phyloP scores from a whole-genome alignment of 1,140 invertebrate species.

The Sipha flava region DNA sequence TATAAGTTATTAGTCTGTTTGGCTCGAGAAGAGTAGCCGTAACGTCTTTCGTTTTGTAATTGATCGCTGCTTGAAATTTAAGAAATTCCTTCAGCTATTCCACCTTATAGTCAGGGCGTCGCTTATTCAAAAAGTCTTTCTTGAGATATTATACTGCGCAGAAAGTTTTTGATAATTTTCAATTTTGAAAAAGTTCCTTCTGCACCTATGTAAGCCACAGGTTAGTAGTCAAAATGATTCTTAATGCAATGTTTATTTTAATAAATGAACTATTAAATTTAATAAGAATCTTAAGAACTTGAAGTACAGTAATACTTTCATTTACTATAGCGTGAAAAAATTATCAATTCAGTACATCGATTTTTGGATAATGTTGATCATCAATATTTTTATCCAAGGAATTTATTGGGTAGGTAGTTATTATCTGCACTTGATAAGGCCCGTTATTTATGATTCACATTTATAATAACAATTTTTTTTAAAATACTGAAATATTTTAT shows the following conservation, averaged over 20 bases:
- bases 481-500: no score
- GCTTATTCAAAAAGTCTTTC: neutral
- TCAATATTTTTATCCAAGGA: no score
- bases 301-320: neutral
- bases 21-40: conserved; percentile 47
- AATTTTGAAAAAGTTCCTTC: neutral
- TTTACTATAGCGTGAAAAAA: neutral
- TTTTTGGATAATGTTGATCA: no score
- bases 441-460: no score
- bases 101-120: neutral
- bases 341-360: neutral
- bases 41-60: conserved; percentile 59
- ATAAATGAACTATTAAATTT: neutral
- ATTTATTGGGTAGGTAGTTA: no score
- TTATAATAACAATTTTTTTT: no score
- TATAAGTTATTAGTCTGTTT: no score
- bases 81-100: conserved; percentile 45
- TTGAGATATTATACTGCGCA: neutral
- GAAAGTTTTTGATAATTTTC: neutral
- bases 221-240: neutral
- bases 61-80: conserved; percentile 58
- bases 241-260: neutral
- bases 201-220: neutral
- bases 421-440: no score
- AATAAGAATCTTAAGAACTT: neutral